Evolutionary conservation across 2,797 vertebrate genomes (phyloP), one percentile per base, ranked within the genome.

Genomic region (Aselliscus stoliczkanus): DNA sequence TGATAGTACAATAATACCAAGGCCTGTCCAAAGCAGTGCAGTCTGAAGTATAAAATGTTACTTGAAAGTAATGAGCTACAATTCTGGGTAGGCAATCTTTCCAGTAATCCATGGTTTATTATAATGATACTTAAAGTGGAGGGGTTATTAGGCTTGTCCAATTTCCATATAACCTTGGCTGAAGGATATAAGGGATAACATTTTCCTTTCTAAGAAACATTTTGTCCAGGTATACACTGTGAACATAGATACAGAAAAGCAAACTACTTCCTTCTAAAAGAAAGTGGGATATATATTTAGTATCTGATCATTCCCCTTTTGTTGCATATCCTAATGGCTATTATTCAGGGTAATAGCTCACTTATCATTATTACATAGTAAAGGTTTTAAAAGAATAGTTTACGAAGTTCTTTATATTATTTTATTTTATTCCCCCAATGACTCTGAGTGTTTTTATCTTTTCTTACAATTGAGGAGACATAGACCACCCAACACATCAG

Each of bases 211-310:
- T 56, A 73, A 88, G 47, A 81, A 94, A 96, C 31, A 67, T 93
- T 96, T 92, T 93, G 72, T 95, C 34, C 79, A 70, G 23, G 58
- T 75, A 72, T 76, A 72, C 82, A 27, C 14, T 37, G 56, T 52
- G 73, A 96, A 82, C 72, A 60, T 85, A 76, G 77, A 94, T 25
- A 86, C 37, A 75, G 93, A 85, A 95, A 96, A 93, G 56, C 81
- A 90, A 96, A 65, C 31, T 42, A 81, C 93, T 95, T 96, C 95
- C 90, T 93, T 73, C 42, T 90, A 42, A 89, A 85, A 72, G 29
- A 58, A 86, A 73, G 50, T 62, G 88, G 88, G 42, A 54, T 92
- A 72, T 37, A 60, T 90, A 58, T 84, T 93, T 84, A 87, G 39
- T 79, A 44, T 31, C 82, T 39, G 50, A 47, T 83, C 42, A 34